Percentiles rank a stretch among this genome's conserved stretches.
These are phyloP conservation scores for Echinarachnius parma DNA, from an alignment of 53 echinoderm and acorn worm species.

Conservation along the genomic window DNA sequence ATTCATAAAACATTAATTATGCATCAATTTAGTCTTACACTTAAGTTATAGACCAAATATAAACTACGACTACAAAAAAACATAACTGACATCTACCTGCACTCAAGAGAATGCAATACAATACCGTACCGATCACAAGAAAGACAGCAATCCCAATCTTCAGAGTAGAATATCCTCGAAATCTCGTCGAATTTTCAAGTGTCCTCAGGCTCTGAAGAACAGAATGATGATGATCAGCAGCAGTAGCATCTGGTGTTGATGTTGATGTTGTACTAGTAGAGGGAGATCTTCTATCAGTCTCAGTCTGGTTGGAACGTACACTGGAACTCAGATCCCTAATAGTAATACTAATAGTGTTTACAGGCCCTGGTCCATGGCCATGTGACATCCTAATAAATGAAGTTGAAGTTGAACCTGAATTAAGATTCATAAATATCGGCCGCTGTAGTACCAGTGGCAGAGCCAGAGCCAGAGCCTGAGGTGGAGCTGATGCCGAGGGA, in stretches of 20 bases:
- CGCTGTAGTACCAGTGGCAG: too few species aligned
- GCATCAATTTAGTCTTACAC: not conserved
- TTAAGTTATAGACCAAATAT: not conserved
- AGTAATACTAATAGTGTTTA: too few species aligned
- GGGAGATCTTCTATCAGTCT: not conserved
- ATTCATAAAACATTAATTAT: not conserved
- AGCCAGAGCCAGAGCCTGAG: too few species aligned
- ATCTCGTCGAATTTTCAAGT: slow-evolving; percentile 72
- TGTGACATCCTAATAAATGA: too few species aligned
- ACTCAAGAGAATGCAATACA: too few species aligned
- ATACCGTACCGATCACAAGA: slow-evolving; percentile 46
- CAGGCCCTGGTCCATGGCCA: too few species aligned
- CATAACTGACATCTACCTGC: not conserved
- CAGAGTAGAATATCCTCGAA: slow-evolving; percentile 83
- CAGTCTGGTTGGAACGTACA: too few species aligned
- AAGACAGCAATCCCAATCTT: slow-evolving; percentile 62
- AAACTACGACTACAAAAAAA: not conserved
- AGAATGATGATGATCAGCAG: slow-evolving; percentile 5
- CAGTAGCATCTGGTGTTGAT: not conserved
- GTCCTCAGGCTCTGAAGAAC: slow-evolving; percentile 47
- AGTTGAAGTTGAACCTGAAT: too few species aligned
- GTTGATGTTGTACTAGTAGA: not conserved
- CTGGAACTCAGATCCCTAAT: too few species aligned
- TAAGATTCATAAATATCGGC: too few species aligned
- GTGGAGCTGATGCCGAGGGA: too few species aligned